Evolutionary conservation across 37 sponge, comb jelly and placozoan genomes (phyloP).

Genomic region (Geodia barretti): DNA sequence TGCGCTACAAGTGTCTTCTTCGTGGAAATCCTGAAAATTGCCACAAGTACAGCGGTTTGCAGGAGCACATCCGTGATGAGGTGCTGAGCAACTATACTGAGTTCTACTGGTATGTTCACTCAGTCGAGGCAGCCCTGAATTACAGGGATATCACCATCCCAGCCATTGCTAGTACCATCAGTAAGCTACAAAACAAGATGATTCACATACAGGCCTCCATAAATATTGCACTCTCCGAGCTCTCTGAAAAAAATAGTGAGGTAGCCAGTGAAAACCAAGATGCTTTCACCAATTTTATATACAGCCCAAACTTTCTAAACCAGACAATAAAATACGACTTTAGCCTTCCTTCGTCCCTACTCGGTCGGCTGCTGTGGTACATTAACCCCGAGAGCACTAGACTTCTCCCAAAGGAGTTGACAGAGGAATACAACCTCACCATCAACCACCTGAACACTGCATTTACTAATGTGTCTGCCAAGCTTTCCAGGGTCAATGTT

Average conservation of each 20-base stretch:
- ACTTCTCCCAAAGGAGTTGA: neutral
- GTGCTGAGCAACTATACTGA: conserved; percentile 14
- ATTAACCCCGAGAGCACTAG: neutral
- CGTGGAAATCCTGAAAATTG: conserved; percentile 6
- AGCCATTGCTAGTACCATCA: neutral
- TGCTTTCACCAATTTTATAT: neutral
- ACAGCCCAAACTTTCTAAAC: neutral
- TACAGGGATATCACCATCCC: neutral
- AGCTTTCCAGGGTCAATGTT: conserved; percentile 12
- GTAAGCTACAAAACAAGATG: neutral
- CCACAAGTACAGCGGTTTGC: neutral
- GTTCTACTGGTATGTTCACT: conserved; percentile 4
- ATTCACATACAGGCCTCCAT: neutral
- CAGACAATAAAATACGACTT: no score
- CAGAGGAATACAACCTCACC: conserved; percentile 1
- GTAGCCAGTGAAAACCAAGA: neutral
- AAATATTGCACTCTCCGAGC: neutral
- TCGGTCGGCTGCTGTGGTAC: conserved; percentile 9
- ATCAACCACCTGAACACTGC: conserved; percentile 10
- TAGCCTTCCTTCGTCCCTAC: neutral
- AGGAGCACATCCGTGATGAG: neutral
- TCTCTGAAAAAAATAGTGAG: neutral
- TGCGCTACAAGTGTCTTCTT: conserved; percentile 1
- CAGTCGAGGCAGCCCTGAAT: neutral
- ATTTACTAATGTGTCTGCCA: neutral